Percentiles rank a stretch among this genome's conserved stretches.
phyloP scores from a whole-genome alignment of 2,797 vertebrate genomes.

The Schizopygopsis malacanthus region DNA sequence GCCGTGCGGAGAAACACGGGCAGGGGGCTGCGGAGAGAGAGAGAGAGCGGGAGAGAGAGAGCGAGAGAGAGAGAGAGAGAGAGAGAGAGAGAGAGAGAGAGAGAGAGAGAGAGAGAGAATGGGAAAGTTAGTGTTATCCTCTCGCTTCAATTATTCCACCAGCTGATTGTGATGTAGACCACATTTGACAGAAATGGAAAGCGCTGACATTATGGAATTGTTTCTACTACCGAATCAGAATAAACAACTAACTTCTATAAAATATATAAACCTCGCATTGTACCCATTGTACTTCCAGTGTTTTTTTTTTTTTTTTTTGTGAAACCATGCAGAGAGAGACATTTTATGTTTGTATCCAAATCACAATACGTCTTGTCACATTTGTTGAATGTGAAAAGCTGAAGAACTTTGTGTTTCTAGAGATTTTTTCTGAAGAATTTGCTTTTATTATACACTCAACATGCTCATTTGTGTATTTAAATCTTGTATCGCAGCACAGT shows the following conservation, averaged over 20 bases:
- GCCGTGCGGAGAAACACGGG: conserved; percentile 49
- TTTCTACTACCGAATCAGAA: conserved; percentile 23
- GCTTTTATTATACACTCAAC: neutral
- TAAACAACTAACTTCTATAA: conserved; percentile 34
- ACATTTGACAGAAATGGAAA: conserved; percentile 47
- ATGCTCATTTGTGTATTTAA: neutral
- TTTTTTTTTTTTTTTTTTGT: neutral
- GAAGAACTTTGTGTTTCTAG: neutral
- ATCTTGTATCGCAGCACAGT: conserved; percentile 7
- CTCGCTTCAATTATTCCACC: conserved; percentile 23
- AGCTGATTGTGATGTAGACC: conserved; percentile 50
- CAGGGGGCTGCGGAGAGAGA: conserved; percentile 46
- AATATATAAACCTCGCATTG: conserved; percentile 11
- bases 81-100: conserved; percentile 45
- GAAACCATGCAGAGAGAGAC: conserved; percentile 12
- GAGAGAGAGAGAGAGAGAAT: conserved; percentile 42
- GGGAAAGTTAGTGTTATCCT: conserved; percentile 24
- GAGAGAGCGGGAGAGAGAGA: conserved; percentile 46
- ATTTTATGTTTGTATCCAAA: neutral
- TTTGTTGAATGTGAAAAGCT: neutral
- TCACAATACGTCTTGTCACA: neutral
- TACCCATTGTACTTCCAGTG: neutral
- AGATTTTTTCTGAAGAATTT: neutral
- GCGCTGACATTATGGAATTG: conserved; percentile 38
- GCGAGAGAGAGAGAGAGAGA: conserved; percentile 10